Evolutionary conservation across 2,888 invertebrate species (phyloP).

Genomic region (Fragum whitleyi): DNA sequence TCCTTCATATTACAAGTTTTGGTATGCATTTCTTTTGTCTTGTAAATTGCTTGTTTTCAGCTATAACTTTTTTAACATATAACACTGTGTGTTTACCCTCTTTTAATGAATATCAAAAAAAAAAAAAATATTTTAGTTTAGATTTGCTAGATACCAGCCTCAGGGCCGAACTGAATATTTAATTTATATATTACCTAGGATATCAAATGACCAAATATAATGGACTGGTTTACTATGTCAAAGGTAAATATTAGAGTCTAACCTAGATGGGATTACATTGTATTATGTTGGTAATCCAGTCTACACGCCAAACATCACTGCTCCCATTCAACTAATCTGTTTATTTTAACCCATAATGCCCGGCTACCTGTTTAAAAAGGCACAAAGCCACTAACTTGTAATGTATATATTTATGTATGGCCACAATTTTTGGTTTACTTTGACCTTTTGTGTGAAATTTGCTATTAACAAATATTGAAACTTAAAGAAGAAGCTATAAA

Average conservation of each 20-base stretch:
- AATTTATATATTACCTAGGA: no score
- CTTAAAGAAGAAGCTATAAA: no score
- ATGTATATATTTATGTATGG: slow-evolving; percentile 18
- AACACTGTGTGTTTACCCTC: no score
- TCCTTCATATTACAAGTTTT: no score
- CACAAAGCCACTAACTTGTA: slow-evolving; percentile 34
- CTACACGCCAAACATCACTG: slow-evolving; percentile 48
- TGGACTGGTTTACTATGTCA: slow-evolving; percentile 16
- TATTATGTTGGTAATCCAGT: slow-evolving; percentile 54
- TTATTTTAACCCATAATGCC: slow-evolving; percentile 49
- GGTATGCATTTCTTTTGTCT: no score
- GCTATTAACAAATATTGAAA: no score
- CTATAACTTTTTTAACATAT: no score
- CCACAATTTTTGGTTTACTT: slow-evolving; percentile 1
- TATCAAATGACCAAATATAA: neutral
- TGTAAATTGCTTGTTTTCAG: no score
- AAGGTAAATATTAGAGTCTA: slow-evolving; percentile 7
- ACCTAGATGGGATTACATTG: slow-evolving; percentile 25
- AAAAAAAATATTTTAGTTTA: no score
- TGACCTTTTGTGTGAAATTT: neutral
- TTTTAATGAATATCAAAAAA: no score
- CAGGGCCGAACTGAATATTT: no score
- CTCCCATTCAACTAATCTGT: slow-evolving; percentile 58
- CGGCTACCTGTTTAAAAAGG: slow-evolving; percentile 48
- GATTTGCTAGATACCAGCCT: no score